Evolutionary conservation across 2,888 invertebrate species (phyloP), one percentile per base, ranked within the genome.

Genomic region (Alitta virens): DNA sequence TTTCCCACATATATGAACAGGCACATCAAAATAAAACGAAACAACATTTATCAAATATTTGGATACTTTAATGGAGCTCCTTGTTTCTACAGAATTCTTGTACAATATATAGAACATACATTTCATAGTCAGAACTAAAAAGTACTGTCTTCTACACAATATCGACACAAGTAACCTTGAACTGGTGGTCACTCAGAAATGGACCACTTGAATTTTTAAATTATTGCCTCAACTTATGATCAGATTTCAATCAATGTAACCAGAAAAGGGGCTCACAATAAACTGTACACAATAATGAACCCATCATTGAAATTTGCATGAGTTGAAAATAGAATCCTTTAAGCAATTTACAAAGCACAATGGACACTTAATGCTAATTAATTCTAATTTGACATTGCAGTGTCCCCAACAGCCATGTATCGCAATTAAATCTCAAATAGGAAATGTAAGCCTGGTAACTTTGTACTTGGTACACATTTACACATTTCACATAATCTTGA

Each of bases 91-190:
- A 60, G 46, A 43, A 60, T 59, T 54, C 60, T 60, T 60, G 60
- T 60, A 60, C 60, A 60, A 60, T 60, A 60, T 33, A 33, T 60
- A 60, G 60, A 60, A 60, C 60, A 60, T 60, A 60, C 60, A 60
- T 60, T 60, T 60, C 54, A 60, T 60, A 60, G 46, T 60, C 40
- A 40, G 60, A 49, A 60, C 52, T 53, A 53, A 60, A 60, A 60
- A 53, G 60, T 23, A 52, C 33, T 52, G 26, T 59, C 40, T 51
- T 59, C 59, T 59, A 59, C 59, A 59, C 59, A 51, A 59, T 59
- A 59, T 60, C 60, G 53, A 54, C 60, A 60, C 53, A 26, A 43
- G 53, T 60, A 50, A 33, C 33, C 40, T 54, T 54, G 53, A 60
- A 52, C 40, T 50, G 53, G 60, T 60, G 53, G 53, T 60, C 53